Evolutionary conservation across 2,113 vertebrate species (phyloP).

Genomic region (Cavia aperea): DNA sequence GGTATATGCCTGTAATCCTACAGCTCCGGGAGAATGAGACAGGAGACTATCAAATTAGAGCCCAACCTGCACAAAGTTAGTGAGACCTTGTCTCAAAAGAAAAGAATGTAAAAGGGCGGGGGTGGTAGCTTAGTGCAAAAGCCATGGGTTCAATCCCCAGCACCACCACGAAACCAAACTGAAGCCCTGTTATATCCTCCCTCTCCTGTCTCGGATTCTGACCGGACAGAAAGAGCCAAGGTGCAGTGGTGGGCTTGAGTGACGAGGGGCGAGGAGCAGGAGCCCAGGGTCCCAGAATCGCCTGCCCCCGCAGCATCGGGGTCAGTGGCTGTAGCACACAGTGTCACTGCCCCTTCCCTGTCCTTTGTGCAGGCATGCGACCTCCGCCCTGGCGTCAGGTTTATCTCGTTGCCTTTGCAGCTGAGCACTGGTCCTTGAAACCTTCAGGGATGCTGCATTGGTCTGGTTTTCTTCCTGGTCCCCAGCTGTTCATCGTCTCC

Average conservation of each 20-base stretch:
- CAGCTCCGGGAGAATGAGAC: background rate
- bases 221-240: background rate
- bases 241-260: background rate
- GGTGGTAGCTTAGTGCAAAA: background rate
- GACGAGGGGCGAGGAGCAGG: background rate
- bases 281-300: background rate
- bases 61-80: background rate
- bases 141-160: background rate
- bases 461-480: background rate
- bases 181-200: background rate
- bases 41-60: background rate
- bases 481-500: background rate
- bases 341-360: background rate
- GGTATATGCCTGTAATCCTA: background rate
- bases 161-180: background rate
- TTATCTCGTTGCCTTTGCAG: background rate
- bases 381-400: background rate
- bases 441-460: too few relatives aligned
- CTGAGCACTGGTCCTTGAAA: background rate
- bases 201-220: background rate
- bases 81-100: background rate
- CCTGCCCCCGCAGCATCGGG: background rate
- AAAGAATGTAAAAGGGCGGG: background rate
- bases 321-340: background rate
- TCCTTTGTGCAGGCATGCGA: background rate